phyloP scores from a whole-genome alignment of 2,113 vertebrate species.

The Saimiri boliviensis region DNA sequence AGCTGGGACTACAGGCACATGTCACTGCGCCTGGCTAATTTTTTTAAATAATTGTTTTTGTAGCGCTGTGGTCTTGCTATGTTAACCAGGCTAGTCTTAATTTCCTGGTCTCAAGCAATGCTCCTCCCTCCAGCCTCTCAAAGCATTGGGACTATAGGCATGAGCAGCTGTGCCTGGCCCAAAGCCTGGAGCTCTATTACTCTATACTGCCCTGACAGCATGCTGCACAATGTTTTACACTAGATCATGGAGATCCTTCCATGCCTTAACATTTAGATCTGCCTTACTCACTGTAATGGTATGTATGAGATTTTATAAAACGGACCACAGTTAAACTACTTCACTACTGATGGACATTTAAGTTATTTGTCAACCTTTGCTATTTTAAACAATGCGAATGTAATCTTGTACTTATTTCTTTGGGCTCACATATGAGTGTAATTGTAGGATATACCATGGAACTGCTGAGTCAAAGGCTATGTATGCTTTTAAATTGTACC shows the following conservation, averaged over 20 bases:
- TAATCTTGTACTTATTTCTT: not conserved
- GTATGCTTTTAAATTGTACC: conserved; percentile 1
- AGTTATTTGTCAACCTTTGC: not conserved
- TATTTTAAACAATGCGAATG: conserved; percentile 3
- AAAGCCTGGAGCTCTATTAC: not conserved
- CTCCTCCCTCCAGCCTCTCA: too few species aligned
- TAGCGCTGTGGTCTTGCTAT: too few species aligned
- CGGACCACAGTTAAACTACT: not conserved
- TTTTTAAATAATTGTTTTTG: too few species aligned
- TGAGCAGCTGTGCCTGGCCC: not conserved
- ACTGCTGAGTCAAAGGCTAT: conserved; percentile 15
- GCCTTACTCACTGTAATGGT: not conserved
- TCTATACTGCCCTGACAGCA: not conserved
- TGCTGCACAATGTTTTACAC: not conserved
- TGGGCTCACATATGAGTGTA: not conserved
- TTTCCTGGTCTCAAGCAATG: too few species aligned
- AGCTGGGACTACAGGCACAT: too few species aligned
- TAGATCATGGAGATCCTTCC: not conserved
- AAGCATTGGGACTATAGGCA: too few species aligned
- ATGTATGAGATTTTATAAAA: not conserved
- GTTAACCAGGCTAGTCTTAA: too few species aligned
- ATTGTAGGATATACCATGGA: conserved; percentile 1
- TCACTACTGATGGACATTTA: not conserved
- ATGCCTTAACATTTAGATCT: not conserved
- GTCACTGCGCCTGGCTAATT: too few species aligned